Evolutionary conservation across 1,140 invertebrate genomes (phyloP), one percentile per base, ranked within the genome.

Genomic region (Brachionus sp.): DNA sequence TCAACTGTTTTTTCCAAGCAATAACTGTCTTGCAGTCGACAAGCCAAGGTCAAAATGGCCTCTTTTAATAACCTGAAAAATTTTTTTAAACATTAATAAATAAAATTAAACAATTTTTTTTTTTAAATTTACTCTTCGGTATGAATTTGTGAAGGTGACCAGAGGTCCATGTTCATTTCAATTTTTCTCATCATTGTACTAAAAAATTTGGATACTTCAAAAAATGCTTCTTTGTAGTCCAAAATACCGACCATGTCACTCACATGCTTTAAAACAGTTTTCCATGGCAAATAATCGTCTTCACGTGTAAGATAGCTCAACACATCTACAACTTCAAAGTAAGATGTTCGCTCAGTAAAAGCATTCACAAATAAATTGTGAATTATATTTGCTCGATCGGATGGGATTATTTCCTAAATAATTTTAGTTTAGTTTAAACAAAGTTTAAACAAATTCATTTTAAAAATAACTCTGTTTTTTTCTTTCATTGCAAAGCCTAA

Each of bases 371-470:
- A 82, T 13, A 66, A 66, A 39, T 82, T 82, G 37, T 82, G 57
- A 5, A 82, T 68, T 33, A 82, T 66, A 53, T 82, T 82, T 1
- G 80, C 80, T 19, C 80, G 80, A 53, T 82, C 80, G 19, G 35
- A 35, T 66, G 57, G 44, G 16, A 10, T 10, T n/a, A 82, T 33
- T 70, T 82, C 57, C 57, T 42, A 10, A 13, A 77, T 10, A 53
- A 44, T 42, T 42, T 35, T 25, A 33, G 12, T 5, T 66, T 0
- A 16, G 39, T 12, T 29, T 9, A 16, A 5, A 29, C 1, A 35
- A 29, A 13, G 5, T 35, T 33, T 23, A 23, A 75, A 44, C 10
- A 25, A 25, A 44, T 42, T 6, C n/a, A 16, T 75, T 7, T 25
- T 29, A 29, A 64, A 29, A 39, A 23, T 39, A 50, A 78, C 75